Evolutionary conservation across 2,888 invertebrate genomes (phyloP).

Genomic region (Epinotia ramella): DNA sequence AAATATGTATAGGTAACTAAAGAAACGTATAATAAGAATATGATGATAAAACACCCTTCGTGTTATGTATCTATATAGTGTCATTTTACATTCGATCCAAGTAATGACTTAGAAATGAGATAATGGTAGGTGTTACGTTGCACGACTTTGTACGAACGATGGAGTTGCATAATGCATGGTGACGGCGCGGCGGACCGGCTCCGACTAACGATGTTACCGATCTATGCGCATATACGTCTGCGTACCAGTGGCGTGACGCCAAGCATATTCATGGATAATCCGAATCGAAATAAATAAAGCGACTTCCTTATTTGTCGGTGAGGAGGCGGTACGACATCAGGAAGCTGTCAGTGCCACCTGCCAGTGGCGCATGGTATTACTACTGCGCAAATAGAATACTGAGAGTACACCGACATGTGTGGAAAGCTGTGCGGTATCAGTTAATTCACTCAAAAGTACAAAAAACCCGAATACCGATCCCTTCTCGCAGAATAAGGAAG

Average conservation of each 20-base stretch:
- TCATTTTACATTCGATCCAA: background rate
- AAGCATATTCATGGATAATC: background rate
- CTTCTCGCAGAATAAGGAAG: too few species aligned
- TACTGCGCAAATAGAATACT: too few species aligned
- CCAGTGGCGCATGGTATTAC: too few species aligned
- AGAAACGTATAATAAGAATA: too few species aligned
- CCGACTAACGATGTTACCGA: slow-evolving; percentile 3
- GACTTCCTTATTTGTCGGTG: background rate
- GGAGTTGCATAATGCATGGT: slow-evolving; percentile 12
- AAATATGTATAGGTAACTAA: too few species aligned
- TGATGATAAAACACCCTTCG: too few species aligned
- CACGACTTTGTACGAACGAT: background rate
- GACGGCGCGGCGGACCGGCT: background rate
- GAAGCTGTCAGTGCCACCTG: too few species aligned
- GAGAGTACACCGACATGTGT: too few species aligned
- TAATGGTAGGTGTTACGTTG: background rate
- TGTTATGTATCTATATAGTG: background rate
- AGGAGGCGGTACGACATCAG: too few species aligned
- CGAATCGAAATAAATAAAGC: background rate
- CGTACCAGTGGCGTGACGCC: slow-evolving; percentile 1
- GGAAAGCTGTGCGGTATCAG: too few species aligned
- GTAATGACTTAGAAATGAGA: background rate
- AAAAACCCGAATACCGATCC: too few species aligned
- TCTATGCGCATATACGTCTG: background rate
- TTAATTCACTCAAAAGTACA: too few species aligned